Percentiles rank a stretch among this genome's conserved stretches.
Conservation (phyloP, 1,140 invertebrate genomes). For the Ganaspis sp. region DNA sequence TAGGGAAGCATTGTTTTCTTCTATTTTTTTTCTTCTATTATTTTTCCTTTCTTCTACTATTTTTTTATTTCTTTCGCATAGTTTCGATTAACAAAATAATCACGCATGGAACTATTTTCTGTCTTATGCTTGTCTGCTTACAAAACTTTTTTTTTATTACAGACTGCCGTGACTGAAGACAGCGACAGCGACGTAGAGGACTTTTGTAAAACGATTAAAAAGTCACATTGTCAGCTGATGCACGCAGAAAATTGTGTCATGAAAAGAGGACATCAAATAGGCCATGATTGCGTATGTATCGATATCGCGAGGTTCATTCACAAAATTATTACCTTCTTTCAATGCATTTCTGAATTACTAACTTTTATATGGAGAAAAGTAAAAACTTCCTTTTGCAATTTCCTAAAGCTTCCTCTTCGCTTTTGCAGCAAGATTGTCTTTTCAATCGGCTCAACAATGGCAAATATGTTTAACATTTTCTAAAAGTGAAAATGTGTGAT, state of each 20-base stretch:
- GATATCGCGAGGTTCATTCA: constrained; percentile 30
- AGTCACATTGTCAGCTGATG: constrained; percentile 77
- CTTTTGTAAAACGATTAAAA: constrained; percentile 77
- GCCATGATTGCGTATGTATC: constrained; percentile 77
- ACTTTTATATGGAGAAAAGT: background rate
- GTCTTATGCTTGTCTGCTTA: constrained; percentile 28
- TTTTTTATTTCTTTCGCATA: background rate
- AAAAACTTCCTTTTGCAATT: background rate
- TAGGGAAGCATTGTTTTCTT: too few species aligned
- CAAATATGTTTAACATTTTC: constrained; percentile 24
- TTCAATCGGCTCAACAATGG: constrained; percentile 19
- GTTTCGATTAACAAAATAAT: background rate
- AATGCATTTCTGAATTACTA: constrained; percentile 19
- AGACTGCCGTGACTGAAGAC: constrained; percentile 56
- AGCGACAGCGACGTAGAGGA: constrained; percentile 77
- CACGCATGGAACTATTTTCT: constrained; percentile 40
- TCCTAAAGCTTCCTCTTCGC: background rate
- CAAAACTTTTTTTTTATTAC: constrained; percentile 35
- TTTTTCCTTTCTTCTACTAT: background rate
- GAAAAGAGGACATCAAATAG: constrained; percentile 63
- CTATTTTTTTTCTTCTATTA: background rate
- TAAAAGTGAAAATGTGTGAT: background rate
- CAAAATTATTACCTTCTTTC: background rate
- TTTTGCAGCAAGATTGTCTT: background rate
- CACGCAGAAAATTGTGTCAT: constrained; percentile 78